phyloP scores from a whole-genome alignment of 2,797 vertebrate species.

The Acrossocheilus fasciatus region DNA sequence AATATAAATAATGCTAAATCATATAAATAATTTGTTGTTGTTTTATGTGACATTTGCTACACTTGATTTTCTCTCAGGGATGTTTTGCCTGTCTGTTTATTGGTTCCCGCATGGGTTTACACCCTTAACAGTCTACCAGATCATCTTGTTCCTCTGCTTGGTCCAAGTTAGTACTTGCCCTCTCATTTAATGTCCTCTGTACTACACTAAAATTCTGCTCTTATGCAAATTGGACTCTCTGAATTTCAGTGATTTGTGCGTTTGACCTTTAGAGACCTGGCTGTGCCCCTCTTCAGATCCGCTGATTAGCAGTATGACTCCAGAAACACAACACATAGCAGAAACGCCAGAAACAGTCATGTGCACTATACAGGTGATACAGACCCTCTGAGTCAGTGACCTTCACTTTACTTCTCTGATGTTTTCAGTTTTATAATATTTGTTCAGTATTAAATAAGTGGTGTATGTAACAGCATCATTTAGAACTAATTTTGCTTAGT shows the following conservation, averaged over 20 bases:
- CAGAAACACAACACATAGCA: constrained; percentile 58
- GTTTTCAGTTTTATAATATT: neutral
- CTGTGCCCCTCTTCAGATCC: constrained; percentile 63
- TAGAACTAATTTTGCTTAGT: neutral
- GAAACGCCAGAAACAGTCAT: constrained; percentile 64
- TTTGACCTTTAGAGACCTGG: constrained; percentile 74
- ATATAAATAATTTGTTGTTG: neutral
- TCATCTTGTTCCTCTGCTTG: constrained; percentile 48
- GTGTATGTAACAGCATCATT: neutral
- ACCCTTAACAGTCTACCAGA: constrained; percentile 41
- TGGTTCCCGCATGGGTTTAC: constrained; percentile 58
- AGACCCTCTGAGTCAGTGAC: neutral
- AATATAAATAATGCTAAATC: neutral
- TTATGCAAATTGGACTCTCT: neutral
- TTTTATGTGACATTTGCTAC: neutral
- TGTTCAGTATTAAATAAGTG: neutral
- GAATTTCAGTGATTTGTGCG: constrained; percentile 5
- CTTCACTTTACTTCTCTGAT: neutral
- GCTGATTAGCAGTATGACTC: constrained; percentile 62
- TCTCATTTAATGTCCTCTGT: neutral
- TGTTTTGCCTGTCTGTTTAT: constrained; percentile 58
- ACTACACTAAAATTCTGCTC: neutral
- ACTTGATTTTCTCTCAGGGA: constrained; percentile 51
- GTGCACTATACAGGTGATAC: constrained; percentile 80
- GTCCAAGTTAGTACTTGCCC: constrained; percentile 63